Conservation (phyloP, 1,140 invertebrate species). For the Drosophila truncata region DNA sequence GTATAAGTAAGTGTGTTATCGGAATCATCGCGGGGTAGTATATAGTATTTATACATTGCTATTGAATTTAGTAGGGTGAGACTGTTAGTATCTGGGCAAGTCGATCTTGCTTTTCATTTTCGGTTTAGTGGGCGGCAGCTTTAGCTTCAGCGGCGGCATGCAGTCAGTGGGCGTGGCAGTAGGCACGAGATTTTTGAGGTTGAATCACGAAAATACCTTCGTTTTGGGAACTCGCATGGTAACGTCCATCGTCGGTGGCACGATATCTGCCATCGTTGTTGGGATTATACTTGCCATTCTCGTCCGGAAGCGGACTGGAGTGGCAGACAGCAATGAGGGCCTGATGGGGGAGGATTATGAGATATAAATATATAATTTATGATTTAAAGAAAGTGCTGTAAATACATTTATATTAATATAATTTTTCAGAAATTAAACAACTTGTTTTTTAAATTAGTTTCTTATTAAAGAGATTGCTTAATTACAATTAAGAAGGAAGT, state of each 20-base stretch:
- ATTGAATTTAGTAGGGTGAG: constrained; percentile 7
- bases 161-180: constrained; percentile 58
- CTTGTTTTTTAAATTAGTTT: no score
- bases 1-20: constrained; percentile 26
- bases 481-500: no score
- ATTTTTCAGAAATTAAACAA: no score
- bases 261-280: constrained; percentile 70
- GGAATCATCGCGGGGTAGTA: constrained; percentile 15
- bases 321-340: constrained; percentile 74
- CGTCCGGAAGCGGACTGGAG: constrained; percentile 58
- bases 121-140: constrained; percentile 55
- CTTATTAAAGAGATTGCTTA: no score
- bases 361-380: neutral
- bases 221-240: constrained; percentile 65
- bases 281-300: constrained; percentile 83
- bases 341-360: constrained; percentile 29
- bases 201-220: constrained; percentile 80
- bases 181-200: constrained; percentile 37
- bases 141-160: constrained; percentile 50
- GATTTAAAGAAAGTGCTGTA: no score
- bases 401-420: no score
- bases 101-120: constrained; percentile 22
- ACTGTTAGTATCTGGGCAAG: constrained; percentile 41
- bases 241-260: constrained; percentile 74
- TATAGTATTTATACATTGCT: constrained; percentile 9